Base-by-base conservation (phyloP, 2,888 invertebrate species). In the Drosophila mercatorum region DNA sequence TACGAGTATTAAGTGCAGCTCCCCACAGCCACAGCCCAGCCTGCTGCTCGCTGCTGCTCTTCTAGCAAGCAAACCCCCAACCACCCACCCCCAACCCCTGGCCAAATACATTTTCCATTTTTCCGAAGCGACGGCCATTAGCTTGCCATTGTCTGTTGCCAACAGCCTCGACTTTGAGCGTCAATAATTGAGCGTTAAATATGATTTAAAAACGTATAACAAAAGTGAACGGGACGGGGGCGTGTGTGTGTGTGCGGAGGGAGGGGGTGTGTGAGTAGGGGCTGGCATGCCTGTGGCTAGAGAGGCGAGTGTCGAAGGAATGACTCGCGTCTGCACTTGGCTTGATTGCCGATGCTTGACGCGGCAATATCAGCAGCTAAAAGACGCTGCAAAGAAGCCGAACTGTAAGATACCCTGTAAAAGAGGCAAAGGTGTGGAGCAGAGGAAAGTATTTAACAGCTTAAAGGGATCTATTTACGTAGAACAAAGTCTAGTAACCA, bases 181-280 rank as follows among this genome's bases (percentile, higher is more conserved):
- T 80, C 88, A 86, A 89, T 86, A 86, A 86, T 86, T 86, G 85
- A 86, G 90, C 90, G 81, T 86, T 83, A 86, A 86, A 86, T 86
- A 89, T 86, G 90, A 89, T 88, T 89, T 88, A 64, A 74, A 72
- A 81, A 62, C 56, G 56, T 61, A 72, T 66, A 72, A 60, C 67
- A 51, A 62, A 72, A 65, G 34, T 34, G 10, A 8, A 34, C 3
- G 34, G 38, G 41, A n/a, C 14, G 26, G 17, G 14, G 31, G 17
- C 26, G 26, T 34, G 34, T 34, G 34, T 6, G 34, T 34, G 7
- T 34, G 34, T 7, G 34, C 2, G 34, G 8, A 3, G 38, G 41
- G 22, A 8, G 26, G 17, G 14, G 31, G 22, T 4, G 10, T 7
- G 8, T 38, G 26, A n/a, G 31, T 2, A 17, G 6, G n/a, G 8